These are phyloP conservation scores for Agonopterix arenella DNA, from an alignment of 2,888 invertebrate species.

Conservation along the genomic window DNA sequence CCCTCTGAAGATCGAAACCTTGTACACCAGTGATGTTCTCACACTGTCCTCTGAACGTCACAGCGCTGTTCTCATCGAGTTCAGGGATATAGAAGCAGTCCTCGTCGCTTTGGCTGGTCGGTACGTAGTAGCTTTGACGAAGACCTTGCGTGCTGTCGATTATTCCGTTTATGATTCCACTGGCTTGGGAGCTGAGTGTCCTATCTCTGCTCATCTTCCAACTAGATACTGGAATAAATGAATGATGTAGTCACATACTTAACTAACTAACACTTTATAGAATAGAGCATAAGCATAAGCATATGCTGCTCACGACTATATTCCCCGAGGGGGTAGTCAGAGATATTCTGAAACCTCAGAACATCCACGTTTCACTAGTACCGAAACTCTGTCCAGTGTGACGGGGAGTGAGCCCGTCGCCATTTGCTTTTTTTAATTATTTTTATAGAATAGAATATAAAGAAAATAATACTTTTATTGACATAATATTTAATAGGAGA, in stretches of 20 bases:
- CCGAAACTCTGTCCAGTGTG: too few relatives aligned
- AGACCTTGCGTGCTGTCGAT: slow-evolving; percentile 49
- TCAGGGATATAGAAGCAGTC: slow-evolving; percentile 58
- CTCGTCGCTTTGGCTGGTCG: slow-evolving; percentile 43
- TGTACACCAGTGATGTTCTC: slow-evolving; percentile 29
- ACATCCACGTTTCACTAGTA: too few relatives aligned
- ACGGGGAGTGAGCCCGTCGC: too few relatives aligned
- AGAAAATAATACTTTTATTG: not conserved
- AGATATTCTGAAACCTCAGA: too few relatives aligned
- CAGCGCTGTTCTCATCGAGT: slow-evolving; percentile 26
- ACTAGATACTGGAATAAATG: slow-evolving; percentile 41
- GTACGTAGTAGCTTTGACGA: slow-evolving; percentile 34
- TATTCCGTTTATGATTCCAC: slow-evolving; percentile 25
- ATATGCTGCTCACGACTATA: too few relatives aligned
- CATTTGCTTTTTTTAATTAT: too few relatives aligned
- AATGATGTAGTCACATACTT: too few relatives aligned
- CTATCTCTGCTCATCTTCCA: slow-evolving; percentile 52
- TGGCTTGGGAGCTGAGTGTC: slow-evolving; percentile 25
- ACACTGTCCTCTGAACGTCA: slow-evolving; percentile 52
- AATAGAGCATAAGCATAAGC: too few relatives aligned
- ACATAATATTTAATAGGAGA: too few relatives aligned
- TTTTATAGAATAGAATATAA: not conserved
- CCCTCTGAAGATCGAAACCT: slow-evolving; percentile 38
- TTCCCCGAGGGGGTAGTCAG: too few relatives aligned
- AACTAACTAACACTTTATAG: too few relatives aligned